Evolutionary conservation across 1,140 invertebrate species (phyloP), one percentile per base, ranked within the genome.

Genomic region (Magallana gigas): DNA sequence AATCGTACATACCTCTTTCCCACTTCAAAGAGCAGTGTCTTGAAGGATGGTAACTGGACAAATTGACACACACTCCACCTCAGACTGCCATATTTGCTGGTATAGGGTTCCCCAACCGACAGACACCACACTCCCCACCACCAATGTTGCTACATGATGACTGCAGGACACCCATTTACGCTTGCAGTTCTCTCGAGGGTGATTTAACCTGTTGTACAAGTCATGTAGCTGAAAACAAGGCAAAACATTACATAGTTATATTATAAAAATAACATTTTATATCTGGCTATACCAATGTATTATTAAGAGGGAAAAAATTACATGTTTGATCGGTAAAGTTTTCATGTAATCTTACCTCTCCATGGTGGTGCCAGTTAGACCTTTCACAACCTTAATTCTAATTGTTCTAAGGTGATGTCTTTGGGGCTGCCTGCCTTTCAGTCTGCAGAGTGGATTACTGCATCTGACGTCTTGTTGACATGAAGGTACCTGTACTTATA

Each of bases 391-490:
- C 98, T 23, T 23, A 23, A 23, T 92, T 98, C 97, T 93, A 99
- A 99, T 97, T 92, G 92, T n/a, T 82, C 56, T 64, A 97, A 96
- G 7, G 98, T 98, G 96, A 98, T 97, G 91, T 97, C 90, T 97
- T 98, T 90, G 93, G 98, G 98, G 84, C 98, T 97, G 89, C 97
- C 97, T 90, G 96, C 23, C 23, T 23, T 23, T 23, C 23, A 23
- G 23, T 23, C 23, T 23, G 23, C 23, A 23, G 57, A 96, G 97
- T 97, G 18, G 68, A 18, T 96, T 92, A 97, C 97, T 3, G 98
- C 80, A 99, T 96, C 95, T 99, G 98, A 95, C 0, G 98, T 98
- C 0, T 98, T 97, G 95, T 99, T 99, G 0, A 99, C 98, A 95
- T 99, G 99, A 4, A 99, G 95, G 23, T 23, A 23, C 23, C 0